These are phyloP conservation scores for Onthophagus sagittarius DNA, from an alignment of 2,888 invertebrate species.

Conservation along the genomic window DNA sequence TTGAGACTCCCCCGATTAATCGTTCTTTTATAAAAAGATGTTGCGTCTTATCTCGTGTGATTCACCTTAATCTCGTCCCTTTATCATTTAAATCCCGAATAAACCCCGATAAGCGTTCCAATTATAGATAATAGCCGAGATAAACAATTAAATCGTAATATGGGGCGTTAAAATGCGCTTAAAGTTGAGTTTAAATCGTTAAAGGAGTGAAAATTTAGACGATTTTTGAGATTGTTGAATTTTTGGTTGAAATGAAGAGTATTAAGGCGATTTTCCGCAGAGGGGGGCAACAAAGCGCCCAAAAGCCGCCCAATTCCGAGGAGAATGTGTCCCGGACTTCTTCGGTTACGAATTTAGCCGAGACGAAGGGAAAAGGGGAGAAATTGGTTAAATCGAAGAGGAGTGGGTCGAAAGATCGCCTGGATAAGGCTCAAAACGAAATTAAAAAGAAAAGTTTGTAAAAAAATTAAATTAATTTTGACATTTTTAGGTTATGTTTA, in stretches of 20 bases:
- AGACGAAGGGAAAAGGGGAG: conserved; percentile 50
- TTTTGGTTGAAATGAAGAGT: conserved; percentile 71
- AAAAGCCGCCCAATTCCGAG: conserved; percentile 27
- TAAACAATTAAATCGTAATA: neutral
- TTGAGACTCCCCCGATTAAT: no score
- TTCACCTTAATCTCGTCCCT: no score
- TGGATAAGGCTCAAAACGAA: conserved; percentile 39
- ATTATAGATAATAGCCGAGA: no score
- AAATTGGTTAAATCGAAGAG: conserved; percentile 48
- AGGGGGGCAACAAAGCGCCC: conserved; percentile 60
- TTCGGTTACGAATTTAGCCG: conserved; percentile 63
- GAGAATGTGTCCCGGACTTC: conserved; percentile 57
- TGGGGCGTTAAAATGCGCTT: neutral
- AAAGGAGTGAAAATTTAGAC: no score
- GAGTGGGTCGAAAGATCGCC: conserved; percentile 41
- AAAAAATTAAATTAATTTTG: neutral
- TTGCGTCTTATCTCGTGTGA: no score
- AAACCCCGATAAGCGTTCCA: no score
- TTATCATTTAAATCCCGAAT: no score
- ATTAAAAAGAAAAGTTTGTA: conserved; percentile 21
- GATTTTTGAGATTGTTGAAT: no score
- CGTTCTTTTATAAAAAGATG: no score
- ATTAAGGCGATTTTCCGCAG: conserved; percentile 89
- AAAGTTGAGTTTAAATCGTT: no score
- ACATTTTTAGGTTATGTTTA: neutral